Percentiles rank a stretch among this genome's conserved stretches.
These are phyloP conservation scores for Thunnus thynnus DNA, from an alignment of 2,113 vertebrate species.

Conservation along the genomic window DNA sequence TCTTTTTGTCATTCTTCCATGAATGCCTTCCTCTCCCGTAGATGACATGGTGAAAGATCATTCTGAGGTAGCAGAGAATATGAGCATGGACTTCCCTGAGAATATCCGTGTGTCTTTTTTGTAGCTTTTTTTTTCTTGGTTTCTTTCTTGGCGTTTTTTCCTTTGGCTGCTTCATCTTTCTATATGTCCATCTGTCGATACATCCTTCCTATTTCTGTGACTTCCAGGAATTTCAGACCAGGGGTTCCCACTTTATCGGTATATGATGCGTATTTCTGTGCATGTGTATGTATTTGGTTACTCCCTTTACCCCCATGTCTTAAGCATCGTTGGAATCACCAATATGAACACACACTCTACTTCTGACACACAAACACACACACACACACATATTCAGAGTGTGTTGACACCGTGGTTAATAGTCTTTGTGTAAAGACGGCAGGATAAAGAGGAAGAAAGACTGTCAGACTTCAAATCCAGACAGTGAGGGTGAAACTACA, in stretches of 20 bases:
- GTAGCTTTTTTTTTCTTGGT: not conserved
- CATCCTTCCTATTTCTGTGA: constrained; percentile 5
- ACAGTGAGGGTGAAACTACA: constrained; percentile 36
- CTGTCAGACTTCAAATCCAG: constrained; percentile 36
- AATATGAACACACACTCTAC: not conserved
- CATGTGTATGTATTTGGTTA: constrained; percentile 23
- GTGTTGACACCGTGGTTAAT: constrained; percentile 24
- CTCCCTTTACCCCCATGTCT: constrained; percentile 7
- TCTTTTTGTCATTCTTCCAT: not conserved
- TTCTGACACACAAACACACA: constrained; percentile 18
- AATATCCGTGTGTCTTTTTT: not conserved
- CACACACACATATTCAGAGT: constrained; percentile 25
- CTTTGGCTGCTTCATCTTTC: constrained; percentile 17
- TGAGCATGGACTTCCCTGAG: not conserved
- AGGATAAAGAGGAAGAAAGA: constrained; percentile 10
- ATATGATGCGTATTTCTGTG: not conserved
- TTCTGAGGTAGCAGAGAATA: constrained; percentile 12
- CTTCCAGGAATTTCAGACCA: constrained; percentile 35
- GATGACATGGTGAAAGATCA: not conserved
- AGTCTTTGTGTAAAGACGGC: not conserved
- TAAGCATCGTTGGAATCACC: not conserved
- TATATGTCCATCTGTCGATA: not conserved
- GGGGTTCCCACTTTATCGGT: constrained; percentile 24
- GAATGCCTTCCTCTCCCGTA: not conserved
- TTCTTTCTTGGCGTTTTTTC: constrained; percentile 5